Base-by-base conservation (phyloP, 2,797 vertebrate genomes). In the Manis pentadactyla region DNA sequence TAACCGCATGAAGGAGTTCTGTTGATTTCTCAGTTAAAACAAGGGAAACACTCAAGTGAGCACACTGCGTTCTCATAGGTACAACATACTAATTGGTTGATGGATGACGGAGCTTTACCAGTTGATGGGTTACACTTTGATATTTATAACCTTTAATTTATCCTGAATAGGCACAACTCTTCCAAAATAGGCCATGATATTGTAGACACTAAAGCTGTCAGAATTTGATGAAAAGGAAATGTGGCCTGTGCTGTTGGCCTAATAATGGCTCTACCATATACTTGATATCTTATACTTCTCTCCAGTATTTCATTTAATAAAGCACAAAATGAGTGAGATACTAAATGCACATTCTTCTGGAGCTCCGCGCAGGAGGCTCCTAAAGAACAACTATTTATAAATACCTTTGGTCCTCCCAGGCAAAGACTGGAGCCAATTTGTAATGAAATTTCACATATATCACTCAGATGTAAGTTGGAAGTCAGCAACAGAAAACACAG, bases 241-340 rank as follows among this genome's bases (percentile, higher is more conserved):
- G 9, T 78, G 53, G 55, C 51, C 68, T 79, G 11, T 39, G 19
- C n/a, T 31, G 2, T 78, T 90, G 61, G 57, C 12, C n/a, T 59
- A 25, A 59, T 96, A 81, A 96, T 87, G 81, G 21, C 55, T 92
- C 46, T 49, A 31, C 46, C 34, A 39, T 74, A 53, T 61, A 55
- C 9, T 63, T 84, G 39, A 92, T 93, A 37, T 66, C 64, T 87
- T 74, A 46, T 4, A 59, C 42, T 63, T 85, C 66, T 87, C 74
- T 75, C 34, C 34, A 64, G 27, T 59, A 77, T 90, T 97, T 88
- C 88, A 89, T 74, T 94, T 95, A 85, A 88, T 78, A 95, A 94
- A 69, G 39, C 73, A 83, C 66, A 87, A 87, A 86, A 94, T 42
- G 42, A 87, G 37, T 85, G 31, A 53, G 27, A 75, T 69, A 81